phyloP scores from a whole-genome alignment of 2,113 vertebrate species.

The Muntiacus muntjak region DNA sequence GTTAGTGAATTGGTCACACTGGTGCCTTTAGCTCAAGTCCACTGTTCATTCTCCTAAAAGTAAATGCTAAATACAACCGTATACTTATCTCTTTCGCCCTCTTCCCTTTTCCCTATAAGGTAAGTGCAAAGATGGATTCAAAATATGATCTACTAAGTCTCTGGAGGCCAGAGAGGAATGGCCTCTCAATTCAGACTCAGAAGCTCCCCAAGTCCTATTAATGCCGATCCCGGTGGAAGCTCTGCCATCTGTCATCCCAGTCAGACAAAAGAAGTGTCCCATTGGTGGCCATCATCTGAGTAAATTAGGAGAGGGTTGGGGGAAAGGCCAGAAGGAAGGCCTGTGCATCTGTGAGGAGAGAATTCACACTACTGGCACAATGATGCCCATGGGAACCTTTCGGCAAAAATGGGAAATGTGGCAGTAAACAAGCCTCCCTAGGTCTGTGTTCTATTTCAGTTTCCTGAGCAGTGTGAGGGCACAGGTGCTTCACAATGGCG shows the following conservation, averaged over 20 bases:
- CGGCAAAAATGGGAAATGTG: constrained; percentile 72
- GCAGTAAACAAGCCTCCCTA: constrained; percentile 64
- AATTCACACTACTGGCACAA: constrained; percentile 32
- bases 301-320: constrained; percentile 49
- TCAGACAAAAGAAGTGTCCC: constrained; percentile 64
- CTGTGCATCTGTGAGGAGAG: constrained; percentile 3
- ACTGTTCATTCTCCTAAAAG: constrained; percentile 17
- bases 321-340: constrained; percentile 34
- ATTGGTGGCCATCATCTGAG: constrained; percentile 60
- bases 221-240: constrained; percentile 38
- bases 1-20: neutral
- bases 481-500: neutral
- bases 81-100: neutral
- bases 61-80: neutral
- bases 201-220: constrained; percentile 68
- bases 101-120: neutral
- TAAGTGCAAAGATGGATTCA: constrained; percentile 18
- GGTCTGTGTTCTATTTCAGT: constrained; percentile 30
- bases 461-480: constrained; percentile 27
- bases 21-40: neutral
- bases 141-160: neutral
- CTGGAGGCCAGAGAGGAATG: constrained; percentile 1
- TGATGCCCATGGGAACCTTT: constrained; percentile 49
- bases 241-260: constrained; percentile 67
- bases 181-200: constrained; percentile 25